Evolutionary conservation across 2,888 invertebrate genomes (phyloP).

Genomic region (Euzetes globulus): DNA sequence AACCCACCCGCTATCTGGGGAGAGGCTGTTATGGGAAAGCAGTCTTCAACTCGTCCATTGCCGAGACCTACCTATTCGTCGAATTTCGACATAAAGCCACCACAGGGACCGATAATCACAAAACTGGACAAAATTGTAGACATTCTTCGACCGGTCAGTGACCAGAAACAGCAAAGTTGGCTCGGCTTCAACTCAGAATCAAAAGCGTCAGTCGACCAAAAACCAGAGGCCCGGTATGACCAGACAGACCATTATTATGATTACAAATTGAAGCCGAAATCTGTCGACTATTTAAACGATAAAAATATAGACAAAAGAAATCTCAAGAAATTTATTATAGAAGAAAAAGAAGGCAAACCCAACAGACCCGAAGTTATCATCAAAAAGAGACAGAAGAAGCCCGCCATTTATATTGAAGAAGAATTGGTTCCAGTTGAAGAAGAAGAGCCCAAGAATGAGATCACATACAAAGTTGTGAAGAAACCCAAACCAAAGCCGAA

Average conservation of each 20-base stretch:
- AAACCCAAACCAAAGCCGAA: not conserved
- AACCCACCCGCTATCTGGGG: conserved; percentile 23
- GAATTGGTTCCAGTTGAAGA: not conserved
- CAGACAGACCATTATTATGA: not conserved
- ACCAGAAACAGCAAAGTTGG: not conserved
- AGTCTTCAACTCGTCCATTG: not conserved
- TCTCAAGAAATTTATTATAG: not conserved
- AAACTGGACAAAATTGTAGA: conserved; percentile 17
- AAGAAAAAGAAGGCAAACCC: not conserved
- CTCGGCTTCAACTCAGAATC: not conserved
- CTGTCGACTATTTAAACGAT: no score
- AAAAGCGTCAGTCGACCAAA: not conserved
- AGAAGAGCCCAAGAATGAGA: not conserved
- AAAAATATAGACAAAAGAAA: not conserved
- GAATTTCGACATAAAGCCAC: no score
- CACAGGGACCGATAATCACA: not conserved
- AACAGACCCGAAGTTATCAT: not conserved
- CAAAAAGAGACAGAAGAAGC: not conserved
- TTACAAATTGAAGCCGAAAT: not conserved
- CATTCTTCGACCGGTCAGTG: not conserved
- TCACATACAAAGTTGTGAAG: not conserved
- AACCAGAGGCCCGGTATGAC: not conserved
- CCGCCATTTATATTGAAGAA: conserved; percentile 6
- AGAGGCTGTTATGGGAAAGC: not conserved
- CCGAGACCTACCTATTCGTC: not conserved